Evolutionary conservation across 2,113 vertebrate species (phyloP).

Genomic region (Corythaixoides concolor): DNA sequence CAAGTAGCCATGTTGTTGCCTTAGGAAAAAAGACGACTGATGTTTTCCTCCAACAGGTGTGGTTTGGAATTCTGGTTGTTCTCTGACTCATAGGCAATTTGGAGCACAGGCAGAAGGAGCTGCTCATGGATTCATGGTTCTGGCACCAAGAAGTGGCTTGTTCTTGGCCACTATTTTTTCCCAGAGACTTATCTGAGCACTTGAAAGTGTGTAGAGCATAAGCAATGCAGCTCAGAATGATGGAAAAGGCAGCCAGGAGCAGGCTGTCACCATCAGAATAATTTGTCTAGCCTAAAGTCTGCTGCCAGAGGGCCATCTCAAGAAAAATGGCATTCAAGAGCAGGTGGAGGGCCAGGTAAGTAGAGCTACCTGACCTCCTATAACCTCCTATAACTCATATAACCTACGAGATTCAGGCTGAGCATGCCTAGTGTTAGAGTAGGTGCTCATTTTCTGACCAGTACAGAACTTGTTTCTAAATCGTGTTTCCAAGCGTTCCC

Average conservation of each 20-base stretch:
- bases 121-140: background rate
- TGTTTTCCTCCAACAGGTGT: background rate
- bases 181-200: background rate
- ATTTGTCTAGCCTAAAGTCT: background rate
- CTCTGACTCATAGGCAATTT: background rate
- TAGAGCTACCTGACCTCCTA: background rate
- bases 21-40: background rate
- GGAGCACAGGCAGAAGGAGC: background rate
- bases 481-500: background rate
- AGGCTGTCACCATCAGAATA: background rate
- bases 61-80: background rate
- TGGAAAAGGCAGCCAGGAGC: background rate
- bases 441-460: background rate
- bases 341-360: background rate
- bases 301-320: background rate
- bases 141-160: background rate
- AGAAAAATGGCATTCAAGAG: background rate
- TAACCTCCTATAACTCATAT: background rate
- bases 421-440: background rate
- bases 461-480: background rate
- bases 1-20: background rate
- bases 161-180: background rate
- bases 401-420: background rate
- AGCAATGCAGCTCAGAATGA: background rate
- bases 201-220: background rate